Conservation (phyloP, 2,113 vertebrate species). For the Regulus satrapa region DNA sequence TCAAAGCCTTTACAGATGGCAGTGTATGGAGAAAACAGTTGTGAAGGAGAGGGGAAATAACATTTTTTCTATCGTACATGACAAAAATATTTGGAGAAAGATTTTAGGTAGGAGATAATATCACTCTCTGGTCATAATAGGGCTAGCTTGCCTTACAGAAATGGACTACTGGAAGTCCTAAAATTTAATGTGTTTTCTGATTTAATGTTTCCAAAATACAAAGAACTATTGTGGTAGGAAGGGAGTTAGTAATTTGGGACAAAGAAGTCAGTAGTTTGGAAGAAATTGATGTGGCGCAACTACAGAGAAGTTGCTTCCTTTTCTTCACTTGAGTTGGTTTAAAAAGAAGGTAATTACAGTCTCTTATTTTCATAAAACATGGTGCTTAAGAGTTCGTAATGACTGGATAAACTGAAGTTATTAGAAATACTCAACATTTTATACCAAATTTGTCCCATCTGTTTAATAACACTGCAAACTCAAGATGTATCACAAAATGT, state of each 20-base stretch:
- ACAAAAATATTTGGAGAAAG: background rate
- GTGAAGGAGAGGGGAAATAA: background rate
- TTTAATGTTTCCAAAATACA: background rate
- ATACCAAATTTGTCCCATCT: background rate
- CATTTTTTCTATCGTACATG: fast-evolving
- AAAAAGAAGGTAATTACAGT: background rate
- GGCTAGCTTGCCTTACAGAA: background rate
- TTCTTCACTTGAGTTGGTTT: background rate
- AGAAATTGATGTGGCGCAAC: background rate
- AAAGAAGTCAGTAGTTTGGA: background rate
- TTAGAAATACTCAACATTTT: background rate
- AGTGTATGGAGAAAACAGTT: background rate
- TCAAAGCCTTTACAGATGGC: background rate
- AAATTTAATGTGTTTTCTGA: background rate
- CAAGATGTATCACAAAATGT: background rate
- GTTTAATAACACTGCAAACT: background rate
- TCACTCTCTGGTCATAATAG: background rate
- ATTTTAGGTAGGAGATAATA: background rate
- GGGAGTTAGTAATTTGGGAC: background rate
- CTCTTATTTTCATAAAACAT: background rate
- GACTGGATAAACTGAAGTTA: background rate
- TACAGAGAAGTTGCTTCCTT: background rate
- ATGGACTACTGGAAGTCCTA: background rate
- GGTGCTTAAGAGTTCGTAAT: background rate
- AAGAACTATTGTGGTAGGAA: background rate